Percentiles rank a stretch among this genome's conserved stretches.
These are phyloP conservation scores for Myotis lucifugus DNA, from an alignment of 2,113 vertebrate genomes.

Conservation along the genomic window DNA sequence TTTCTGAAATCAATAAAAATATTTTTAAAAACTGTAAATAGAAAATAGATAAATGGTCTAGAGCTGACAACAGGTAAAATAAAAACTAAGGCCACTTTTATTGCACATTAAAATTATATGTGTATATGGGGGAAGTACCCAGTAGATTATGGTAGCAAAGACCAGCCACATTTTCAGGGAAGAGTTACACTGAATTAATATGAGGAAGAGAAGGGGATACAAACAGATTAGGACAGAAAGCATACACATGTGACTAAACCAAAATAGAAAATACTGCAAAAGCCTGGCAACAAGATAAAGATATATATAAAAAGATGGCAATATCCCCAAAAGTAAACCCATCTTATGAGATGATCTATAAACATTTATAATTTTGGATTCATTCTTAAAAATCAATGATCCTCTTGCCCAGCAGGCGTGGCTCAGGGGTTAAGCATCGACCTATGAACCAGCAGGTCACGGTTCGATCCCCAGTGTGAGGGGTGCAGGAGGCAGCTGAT, in stretches of 20 bases:
- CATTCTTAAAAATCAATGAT: constrained; percentile 4
- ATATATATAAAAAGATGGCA: not conserved
- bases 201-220: not conserved
- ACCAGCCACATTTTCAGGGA: not conserved
- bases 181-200: not conserved
- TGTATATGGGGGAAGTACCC: not conserved
- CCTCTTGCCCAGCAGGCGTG: not conserved
- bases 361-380: not conserved
- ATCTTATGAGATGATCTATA: not conserved
- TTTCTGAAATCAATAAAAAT: too few species aligned
- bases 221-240: not conserved
- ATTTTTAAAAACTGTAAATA: not conserved
- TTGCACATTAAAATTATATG: not conserved
- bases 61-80: not conserved
- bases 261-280: not conserved
- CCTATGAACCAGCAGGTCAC: too few species aligned
- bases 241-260: not conserved
- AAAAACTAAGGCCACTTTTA: not conserved
- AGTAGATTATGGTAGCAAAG: not conserved
- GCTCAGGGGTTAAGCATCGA: too few species aligned
- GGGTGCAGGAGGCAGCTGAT: too few species aligned
- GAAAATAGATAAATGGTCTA: not conserved
- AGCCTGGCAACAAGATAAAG: not conserved
- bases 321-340: not conserved
- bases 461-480: too few species aligned